Base-by-base conservation (phyloP, 2,888 invertebrate genomes). In the Arctia plantaginis region DNA sequence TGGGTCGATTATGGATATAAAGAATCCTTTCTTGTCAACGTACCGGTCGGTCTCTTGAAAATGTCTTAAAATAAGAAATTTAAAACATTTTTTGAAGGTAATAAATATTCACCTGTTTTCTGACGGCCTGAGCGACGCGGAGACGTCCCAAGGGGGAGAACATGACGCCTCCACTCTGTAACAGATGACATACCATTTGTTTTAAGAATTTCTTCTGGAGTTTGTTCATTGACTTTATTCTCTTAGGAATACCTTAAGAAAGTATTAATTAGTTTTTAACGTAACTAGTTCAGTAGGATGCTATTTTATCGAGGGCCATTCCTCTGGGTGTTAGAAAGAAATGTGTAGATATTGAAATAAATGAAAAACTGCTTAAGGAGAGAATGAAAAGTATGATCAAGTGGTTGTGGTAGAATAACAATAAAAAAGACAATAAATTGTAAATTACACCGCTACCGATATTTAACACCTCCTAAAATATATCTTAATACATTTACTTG, bases 161-260 rank as follows among this genome's bases (percentile, higher is more conserved):
- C 96, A 96, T 96, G 13, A 96, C 96, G 2, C 96, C 96, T 0
- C 95, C 96, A 72, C 95, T 96, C 96, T 96, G 94, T 8, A 93
- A 94, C 75, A 33, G 62, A 69, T 41, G 67, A 44, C 39, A 51
- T 20, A 47, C 41, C 66, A 59, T 67, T 74, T 66, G 66, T 66
- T 70, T 59, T 59, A 55, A 51, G 27, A 39, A 15, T 20, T 41
- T n/a, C 41, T 41, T 69, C 59, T 15, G 0, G 27, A 2, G 39
- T 35, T 67, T 35, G 39, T 35, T 69, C n/a, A 55, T 62, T 35
- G 23, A 20, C 8, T 73, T 47, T 20, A 18, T 47, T 35, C 35
- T n/a, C 69, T n/a, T 2, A 51, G 73, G 69, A 65, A 73, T 65
- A 23, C 30, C 27, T 39, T 66, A 23, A n/a, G 30, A 23, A 44